phyloP scores from a whole-genome alignment of 2,888 invertebrate genomes.

The Lobophora halterata region DNA sequence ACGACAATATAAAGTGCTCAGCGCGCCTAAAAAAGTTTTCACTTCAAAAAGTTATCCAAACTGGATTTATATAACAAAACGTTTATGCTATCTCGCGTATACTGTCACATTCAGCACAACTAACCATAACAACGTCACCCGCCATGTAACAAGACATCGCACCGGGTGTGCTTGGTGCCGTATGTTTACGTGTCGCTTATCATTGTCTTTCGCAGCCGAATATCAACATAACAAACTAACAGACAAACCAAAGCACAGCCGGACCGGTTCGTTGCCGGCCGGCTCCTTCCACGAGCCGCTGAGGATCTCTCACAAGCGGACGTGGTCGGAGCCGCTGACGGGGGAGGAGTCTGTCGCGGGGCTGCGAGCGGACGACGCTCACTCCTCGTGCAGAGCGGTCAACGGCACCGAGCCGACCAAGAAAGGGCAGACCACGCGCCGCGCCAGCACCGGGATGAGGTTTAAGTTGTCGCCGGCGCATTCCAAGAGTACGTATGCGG shows the following conservation, averaged over 20 bases:
- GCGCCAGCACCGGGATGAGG: conserved; percentile 71
- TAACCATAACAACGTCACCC: conserved; percentile 33
- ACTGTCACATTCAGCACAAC: too few species aligned
- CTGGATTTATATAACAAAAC: too few species aligned
- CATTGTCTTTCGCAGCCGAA: conserved; percentile 59
- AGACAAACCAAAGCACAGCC: conserved; percentile 64
- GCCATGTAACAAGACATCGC: conserved; percentile 45
- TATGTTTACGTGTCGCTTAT: conserved; percentile 68
- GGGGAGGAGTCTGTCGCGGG: conserved; percentile 71
- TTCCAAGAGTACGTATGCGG: conserved; percentile 72
- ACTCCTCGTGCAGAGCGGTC: conserved; percentile 61
- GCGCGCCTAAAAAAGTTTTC: too few species aligned
- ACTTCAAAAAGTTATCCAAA: too few species aligned
- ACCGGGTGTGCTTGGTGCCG: conserved; percentile 69
- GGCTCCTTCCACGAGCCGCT: conserved; percentile 65
- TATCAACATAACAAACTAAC: conserved; percentile 74
- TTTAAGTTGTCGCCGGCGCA: conserved; percentile 73
- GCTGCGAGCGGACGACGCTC: conserved; percentile 36
- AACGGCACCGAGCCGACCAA: conserved; percentile 57
- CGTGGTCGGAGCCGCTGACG: conserved; percentile 85
- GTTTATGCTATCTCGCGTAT: too few species aligned
- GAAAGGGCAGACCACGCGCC: conserved; percentile 60
- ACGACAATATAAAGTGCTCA: too few species aligned
- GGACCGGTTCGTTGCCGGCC: conserved; percentile 66
- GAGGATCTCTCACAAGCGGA: conserved; percentile 82